Evolutionary conservation across 2,113 vertebrate species (phyloP).

Genomic region (Artemisiospiza belli): DNA sequence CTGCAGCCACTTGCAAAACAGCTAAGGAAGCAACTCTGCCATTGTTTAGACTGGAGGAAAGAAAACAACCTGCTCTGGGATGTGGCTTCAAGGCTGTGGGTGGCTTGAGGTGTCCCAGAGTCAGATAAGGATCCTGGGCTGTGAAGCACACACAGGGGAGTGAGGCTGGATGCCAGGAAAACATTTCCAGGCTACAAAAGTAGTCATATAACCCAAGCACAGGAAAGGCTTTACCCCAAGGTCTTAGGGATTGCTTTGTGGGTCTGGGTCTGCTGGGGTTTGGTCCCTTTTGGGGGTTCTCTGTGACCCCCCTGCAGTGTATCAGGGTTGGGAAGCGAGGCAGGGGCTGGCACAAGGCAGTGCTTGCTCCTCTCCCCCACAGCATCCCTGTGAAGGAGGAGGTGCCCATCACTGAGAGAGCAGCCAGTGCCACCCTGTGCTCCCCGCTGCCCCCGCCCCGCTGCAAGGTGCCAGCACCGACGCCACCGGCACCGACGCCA

Average conservation of each 20-base stretch:
- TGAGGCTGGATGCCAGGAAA: background rate
- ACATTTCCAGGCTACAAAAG: background rate
- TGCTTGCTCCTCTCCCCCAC: background rate
- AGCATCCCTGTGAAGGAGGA: background rate
- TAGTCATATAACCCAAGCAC: rapidly evolving
- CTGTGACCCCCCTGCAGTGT: too few species aligned
- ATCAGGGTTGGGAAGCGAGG: background rate
- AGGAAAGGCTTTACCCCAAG: background rate
- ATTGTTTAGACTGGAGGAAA: background rate
- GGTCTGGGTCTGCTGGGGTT: background rate
- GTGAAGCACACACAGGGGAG: rapidly evolving
- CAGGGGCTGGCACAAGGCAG: background rate
- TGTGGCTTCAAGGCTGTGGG: background rate
- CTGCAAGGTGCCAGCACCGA: background rate
- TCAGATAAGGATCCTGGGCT: background rate
- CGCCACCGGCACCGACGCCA: rapidly evolving
- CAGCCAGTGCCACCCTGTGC: rapidly evolving
- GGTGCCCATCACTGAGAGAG: background rate
- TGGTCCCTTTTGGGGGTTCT: background rate
- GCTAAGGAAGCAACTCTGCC: background rate
- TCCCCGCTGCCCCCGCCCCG: background rate
- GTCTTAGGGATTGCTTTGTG: background rate
- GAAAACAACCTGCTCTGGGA: background rate
- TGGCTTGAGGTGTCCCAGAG: background rate
- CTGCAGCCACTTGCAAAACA: background rate